A percentile compares a stretch with the other conserved stretches of the same genome.
Evolutionary conservation across 1,140 invertebrate species (phyloP).

Genomic region (Parasteatoda tepidariorum): DNA sequence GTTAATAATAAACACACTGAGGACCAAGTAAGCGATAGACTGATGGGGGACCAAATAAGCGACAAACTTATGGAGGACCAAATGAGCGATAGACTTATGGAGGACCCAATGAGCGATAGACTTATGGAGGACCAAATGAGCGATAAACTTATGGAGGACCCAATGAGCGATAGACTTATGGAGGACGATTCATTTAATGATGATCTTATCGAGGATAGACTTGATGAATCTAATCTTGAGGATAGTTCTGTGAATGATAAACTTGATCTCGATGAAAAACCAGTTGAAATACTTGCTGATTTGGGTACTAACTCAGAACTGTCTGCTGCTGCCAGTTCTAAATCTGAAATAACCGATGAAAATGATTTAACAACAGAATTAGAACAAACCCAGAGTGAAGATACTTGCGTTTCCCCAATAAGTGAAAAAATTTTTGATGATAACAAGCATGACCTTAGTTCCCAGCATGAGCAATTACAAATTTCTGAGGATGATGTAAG

Average conservation of each 20-base stretch:
- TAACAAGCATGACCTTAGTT: conserved; percentile 54
- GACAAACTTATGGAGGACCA: not conserved
- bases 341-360: conserved; percentile 45
- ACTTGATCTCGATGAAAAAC: not conserved
- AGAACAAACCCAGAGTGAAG: conserved; percentile 48
- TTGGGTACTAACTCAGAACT: conserved; percentile 32
- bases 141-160: too few relatives aligned
- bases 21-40: too few relatives aligned
- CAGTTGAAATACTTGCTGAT: conserved; percentile 25
- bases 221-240: conserved; percentile 4
- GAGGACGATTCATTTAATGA: too few relatives aligned
- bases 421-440: conserved; percentile 54
- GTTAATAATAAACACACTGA: not conserved
- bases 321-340: conserved; percentile 28
- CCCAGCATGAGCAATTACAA: conserved; percentile 47
- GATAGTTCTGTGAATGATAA: not conserved
- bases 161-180: not conserved
- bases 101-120: not conserved
- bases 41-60: too few relatives aligned
- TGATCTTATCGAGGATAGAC: too few relatives aligned
- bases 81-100: not conserved
- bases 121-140: too few relatives aligned
- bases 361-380: conserved; percentile 48
- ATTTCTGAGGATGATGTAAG: conserved; percentile 57
- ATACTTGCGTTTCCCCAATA: conserved; percentile 36